Evolutionary conservation across 1,140 invertebrate species (phyloP).

Genomic region (Drosophila tropicalis): DNA sequence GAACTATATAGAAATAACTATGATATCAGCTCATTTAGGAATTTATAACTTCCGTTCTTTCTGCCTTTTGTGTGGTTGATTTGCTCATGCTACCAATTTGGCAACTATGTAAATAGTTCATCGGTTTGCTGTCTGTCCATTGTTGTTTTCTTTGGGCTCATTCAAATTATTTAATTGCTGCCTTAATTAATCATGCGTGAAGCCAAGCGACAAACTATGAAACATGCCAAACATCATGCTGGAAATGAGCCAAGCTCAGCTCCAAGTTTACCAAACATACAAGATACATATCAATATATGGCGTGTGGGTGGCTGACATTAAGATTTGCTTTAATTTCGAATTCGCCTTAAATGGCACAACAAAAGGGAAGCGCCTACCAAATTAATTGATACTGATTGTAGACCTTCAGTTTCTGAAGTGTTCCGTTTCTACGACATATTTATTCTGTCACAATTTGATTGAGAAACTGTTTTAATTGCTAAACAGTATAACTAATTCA

Average conservation of each 20-base stretch:
- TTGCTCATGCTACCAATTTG: constrained; percentile 48
- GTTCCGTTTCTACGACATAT: constrained; percentile 1
- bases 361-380: constrained; percentile 54
- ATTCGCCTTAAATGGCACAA: constrained; percentile 43
- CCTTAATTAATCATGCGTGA: constrained; percentile 74
- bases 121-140: constrained; percentile 13
- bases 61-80: constrained; percentile 30
- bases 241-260: constrained; percentile 51
- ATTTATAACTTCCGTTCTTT: constrained; percentile 72
- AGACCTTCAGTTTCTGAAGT: background rate
- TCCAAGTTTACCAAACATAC: constrained; percentile 8
- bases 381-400: constrained; percentile 52
- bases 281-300: constrained; percentile 18
- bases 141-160: constrained; percentile 40
- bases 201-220: constrained; percentile 24
- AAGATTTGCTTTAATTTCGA: constrained; percentile 3
- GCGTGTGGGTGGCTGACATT: constrained; percentile 20
- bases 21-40: constrained; percentile 66
- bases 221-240: constrained; percentile 40
- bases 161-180: constrained; percentile 72
- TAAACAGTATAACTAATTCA: background rate
- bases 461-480: constrained; percentile 40
- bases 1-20: constrained; percentile 56
- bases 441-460: constrained; percentile 40
- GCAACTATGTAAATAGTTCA: constrained; percentile 38